A percentile compares a stretch with the other conserved stretches of the same genome.
Conservation (phyloP, 2,888 invertebrate species). For the Anthophora plumipes region DNA sequence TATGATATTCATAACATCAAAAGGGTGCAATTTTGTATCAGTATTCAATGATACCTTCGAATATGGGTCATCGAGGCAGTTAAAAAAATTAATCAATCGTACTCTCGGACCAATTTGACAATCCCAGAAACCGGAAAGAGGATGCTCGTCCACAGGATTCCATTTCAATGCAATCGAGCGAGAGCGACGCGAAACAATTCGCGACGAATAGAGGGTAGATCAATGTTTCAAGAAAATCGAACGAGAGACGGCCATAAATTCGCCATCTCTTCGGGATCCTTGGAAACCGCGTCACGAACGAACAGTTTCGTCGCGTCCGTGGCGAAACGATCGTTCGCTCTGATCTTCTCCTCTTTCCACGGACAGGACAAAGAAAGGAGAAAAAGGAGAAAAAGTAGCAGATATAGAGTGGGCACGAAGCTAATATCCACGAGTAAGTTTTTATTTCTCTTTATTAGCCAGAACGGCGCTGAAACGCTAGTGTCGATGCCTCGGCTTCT, state of each 20-base stretch:
- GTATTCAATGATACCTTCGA: background rate
- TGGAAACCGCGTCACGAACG: conserved; percentile 43
- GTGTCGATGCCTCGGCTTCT: conserved; percentile 68
- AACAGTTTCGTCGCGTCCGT: conserved; percentile 25
- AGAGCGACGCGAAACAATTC: conserved; percentile 30
- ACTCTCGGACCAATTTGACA: conserved; percentile 13
- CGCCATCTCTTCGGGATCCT: conserved; percentile 26
- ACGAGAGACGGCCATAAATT: conserved; percentile 33
- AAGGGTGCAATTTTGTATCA: too few species aligned
- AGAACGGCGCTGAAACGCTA: conserved; percentile 59
- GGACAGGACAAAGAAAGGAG: background rate
- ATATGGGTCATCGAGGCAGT: background rate
- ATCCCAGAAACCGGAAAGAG: background rate
- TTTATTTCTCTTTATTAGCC: conserved; percentile 78
- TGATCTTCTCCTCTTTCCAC: background rate
- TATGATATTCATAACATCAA: too few species aligned
- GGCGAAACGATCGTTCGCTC: conserved; percentile 20
- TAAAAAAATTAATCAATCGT: background rate
- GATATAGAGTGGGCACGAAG: background rate
- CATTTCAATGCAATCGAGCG: conserved; percentile 22
- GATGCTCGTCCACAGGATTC: background rate
- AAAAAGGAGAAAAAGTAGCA: background rate
- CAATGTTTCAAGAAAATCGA: conserved; percentile 34
- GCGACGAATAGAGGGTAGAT: conserved; percentile 5
- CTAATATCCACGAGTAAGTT: conserved; percentile 66